phyloP scores from a whole-genome alignment of 2,888 invertebrate genomes.

The Synanthedon andrenaeformis region DNA sequence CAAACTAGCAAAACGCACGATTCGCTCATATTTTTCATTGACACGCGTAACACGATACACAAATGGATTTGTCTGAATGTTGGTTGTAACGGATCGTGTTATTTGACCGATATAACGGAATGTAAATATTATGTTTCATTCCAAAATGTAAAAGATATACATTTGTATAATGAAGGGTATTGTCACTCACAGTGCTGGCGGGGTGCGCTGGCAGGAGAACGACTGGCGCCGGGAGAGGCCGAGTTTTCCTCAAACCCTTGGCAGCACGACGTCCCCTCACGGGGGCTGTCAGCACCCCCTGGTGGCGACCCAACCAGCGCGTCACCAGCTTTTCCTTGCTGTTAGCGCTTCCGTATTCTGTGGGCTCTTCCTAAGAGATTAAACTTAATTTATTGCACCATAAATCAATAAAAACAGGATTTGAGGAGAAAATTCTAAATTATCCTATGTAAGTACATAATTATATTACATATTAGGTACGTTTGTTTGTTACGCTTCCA shows the following conservation, averaged over 20 bases:
- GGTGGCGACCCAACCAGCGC: slow-evolving; percentile 69
- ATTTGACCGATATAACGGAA: too few species aligned
- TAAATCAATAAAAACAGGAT: too few species aligned
- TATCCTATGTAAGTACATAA: too few species aligned
- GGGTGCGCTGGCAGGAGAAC: slow-evolving; percentile 55
- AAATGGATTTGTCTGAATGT: too few species aligned
- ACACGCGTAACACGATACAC: background rate
- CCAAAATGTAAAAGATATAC: too few species aligned
- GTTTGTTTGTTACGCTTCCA: too few species aligned
- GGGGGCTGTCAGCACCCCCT: slow-evolving; percentile 11
- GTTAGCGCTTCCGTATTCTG: slow-evolving; percentile 57
- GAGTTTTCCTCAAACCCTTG: slow-evolving; percentile 38
- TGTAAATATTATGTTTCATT: too few species aligned
- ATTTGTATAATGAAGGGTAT: too few species aligned
- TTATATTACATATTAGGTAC: too few species aligned
- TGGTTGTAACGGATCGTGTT: too few species aligned
- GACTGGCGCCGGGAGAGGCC: slow-evolving; percentile 34
- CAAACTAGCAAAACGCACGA: background rate
- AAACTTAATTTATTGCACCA: too few species aligned
- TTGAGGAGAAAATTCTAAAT: too few species aligned
- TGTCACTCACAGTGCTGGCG: slow-evolving; percentile 49
- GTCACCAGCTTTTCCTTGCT: slow-evolving; percentile 69
- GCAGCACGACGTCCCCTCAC: slow-evolving; percentile 12
- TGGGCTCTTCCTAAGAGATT: slow-evolving; percentile 25
- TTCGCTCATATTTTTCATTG: background rate